Base-by-base conservation (phyloP, 2,113 vertebrate species). In the Psittacula cyanocephala region DNA sequence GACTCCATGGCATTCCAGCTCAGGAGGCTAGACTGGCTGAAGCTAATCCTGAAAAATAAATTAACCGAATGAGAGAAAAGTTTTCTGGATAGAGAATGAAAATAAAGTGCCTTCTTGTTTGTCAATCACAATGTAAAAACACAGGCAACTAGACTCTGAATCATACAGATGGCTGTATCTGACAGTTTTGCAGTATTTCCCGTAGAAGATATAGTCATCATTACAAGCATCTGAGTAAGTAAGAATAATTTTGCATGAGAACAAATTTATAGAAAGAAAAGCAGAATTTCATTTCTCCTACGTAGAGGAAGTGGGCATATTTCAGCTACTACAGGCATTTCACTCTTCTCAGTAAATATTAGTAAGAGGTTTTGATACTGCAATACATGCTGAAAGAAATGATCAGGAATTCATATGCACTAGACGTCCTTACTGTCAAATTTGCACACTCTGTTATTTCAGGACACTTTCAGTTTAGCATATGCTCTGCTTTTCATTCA, bases 251-350 rank as follows among this genome's bases (percentile, higher is more conserved):
- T 41, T 78, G 64, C 55, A 31, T 20, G 18, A 86, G 23, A 83
- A 39, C 76, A 83, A 49, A 90, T 91, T 94, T 91, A 53, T 35
- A 68, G 46, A 88, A 77, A 88, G 24, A 8, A 43, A 15, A 86
- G 86, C 76, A 93, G 27, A 86, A 86, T 81, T 88, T 68, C 35
- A 53, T 72, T 91, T 93, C 81, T 86, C 86, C 69, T 69, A 91
- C 44, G 29, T 13, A 83, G 86, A 93, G 92, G 86, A 96, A 97
- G 92, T 96, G 44, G 17, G n/a, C 57, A n/a, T 31, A 46, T 41
- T 86, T 77, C 60, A 84, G 52, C 47, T 86, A 46, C 50, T 85
- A 68, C 19, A 35, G 7, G n/a, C 15, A 65, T 80, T 94, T 92
- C n/a, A 60, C 6, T 29, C 37, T 81, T 81, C 65, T 68, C 28